Percentiles rank a stretch among this genome's conserved stretches.
phyloP scores from a whole-genome alignment of 2,888 invertebrate genomes.

The Falcaria lacertinaria region DNA sequence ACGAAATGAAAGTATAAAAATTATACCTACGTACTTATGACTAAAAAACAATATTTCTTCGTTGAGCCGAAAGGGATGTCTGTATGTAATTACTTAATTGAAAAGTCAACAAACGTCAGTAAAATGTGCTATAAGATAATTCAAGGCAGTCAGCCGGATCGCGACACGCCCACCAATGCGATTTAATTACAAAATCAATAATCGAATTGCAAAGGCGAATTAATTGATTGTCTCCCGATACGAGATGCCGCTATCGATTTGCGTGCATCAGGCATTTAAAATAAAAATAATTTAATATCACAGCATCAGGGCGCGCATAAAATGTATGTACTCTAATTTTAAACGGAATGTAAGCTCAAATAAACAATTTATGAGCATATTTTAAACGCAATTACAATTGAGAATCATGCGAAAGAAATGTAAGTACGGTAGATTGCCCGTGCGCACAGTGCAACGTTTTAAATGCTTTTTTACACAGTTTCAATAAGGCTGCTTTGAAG shows the following conservation, averaged over 20 bases:
- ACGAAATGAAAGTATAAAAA: constrained; percentile 13
- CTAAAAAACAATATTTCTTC: background rate
- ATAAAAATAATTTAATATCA: constrained; percentile 18
- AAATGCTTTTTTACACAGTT: too few relatives aligned
- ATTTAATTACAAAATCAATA: constrained; percentile 77
- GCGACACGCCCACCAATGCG: constrained; percentile 56
- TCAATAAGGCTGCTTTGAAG: too few relatives aligned
- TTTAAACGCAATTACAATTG: constrained; percentile 2
- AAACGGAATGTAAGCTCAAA: background rate
- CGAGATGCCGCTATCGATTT: constrained; percentile 45
- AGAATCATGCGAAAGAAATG: too few relatives aligned
- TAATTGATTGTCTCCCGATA: constrained; percentile 68
- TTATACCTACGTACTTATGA: too few relatives aligned
- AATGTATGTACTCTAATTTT: constrained; percentile 1
- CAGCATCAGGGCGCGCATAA: constrained; percentile 15
- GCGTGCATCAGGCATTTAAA: constrained; percentile 47
- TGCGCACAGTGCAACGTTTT: background rate
- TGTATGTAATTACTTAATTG: constrained; percentile 42
- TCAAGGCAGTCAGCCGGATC: constrained; percentile 29
- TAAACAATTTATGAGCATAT: constrained; percentile 1
- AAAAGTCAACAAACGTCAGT: constrained; percentile 48
- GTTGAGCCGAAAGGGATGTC: background rate
- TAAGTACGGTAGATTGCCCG: background rate
- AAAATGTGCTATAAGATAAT: constrained; percentile 42
- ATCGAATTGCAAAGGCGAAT: constrained; percentile 61